These are phyloP conservation scores for Oncorhynchus kisutch DNA, from an alignment of 2,113 vertebrate genomes.

Conservation along the genomic window DNA sequence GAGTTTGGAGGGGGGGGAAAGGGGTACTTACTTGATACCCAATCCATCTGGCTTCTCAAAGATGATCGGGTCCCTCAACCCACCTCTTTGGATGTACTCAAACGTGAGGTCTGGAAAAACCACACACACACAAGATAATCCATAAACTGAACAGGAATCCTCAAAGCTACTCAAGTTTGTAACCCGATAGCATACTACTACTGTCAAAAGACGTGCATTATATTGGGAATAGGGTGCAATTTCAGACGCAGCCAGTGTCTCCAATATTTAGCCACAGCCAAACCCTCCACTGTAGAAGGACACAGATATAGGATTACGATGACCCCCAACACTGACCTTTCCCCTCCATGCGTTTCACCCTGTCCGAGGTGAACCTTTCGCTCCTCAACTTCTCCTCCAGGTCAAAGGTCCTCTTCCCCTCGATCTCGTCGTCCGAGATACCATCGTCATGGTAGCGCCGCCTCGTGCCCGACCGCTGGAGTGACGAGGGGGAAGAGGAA, in stretches of 20 bases:
- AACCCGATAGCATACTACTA: too few relatives aligned
- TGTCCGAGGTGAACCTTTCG: slow-evolving; percentile 83
- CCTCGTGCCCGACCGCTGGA: slow-evolving; percentile 86
- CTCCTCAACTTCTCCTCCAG: slow-evolving; percentile 90
- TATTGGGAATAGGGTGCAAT: too few relatives aligned
- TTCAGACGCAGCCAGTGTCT: too few relatives aligned
- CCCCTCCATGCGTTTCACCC: slow-evolving; percentile 90
- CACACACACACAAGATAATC: background rate
- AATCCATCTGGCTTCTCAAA: slow-evolving; percentile 89
- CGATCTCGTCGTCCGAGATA: slow-evolving; percentile 97
- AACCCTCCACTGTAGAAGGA: background rate
- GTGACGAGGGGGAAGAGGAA: background rate
- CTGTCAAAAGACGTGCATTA: too few relatives aligned
- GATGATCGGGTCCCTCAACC: slow-evolving; percentile 89
- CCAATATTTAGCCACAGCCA: background rate
- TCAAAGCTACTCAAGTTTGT: too few relatives aligned
- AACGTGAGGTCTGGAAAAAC: slow-evolving; percentile 84
- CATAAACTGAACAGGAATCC: too few relatives aligned
- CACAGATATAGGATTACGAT: background rate
- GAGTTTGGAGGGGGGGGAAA: background rate
- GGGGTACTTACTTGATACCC: slow-evolving; percentile 84
- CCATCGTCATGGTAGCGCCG: slow-evolving; percentile 94
- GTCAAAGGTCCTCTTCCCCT: slow-evolving; percentile 93
- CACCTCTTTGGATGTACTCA: slow-evolving; percentile 88
- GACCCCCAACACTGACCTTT: slow-evolving; percentile 76